These are phyloP conservation scores for Chloropsis hardwickii DNA, from an alignment of 2,113 vertebrate genomes.

Conservation along the genomic window DNA sequence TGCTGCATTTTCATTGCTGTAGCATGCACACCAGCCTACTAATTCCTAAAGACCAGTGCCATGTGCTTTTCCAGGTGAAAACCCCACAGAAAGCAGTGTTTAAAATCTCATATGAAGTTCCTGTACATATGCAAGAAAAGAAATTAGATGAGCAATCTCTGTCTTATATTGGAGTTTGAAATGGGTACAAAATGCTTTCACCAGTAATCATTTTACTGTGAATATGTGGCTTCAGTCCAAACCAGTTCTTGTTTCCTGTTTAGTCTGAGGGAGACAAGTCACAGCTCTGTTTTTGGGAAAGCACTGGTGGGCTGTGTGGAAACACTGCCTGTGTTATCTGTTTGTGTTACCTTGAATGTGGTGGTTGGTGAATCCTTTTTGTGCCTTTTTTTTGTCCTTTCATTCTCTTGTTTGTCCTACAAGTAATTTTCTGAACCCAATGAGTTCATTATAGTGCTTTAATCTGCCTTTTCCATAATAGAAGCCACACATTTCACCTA, in stretches of 20 bases:
- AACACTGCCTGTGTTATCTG: background rate
- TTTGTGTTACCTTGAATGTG: background rate
- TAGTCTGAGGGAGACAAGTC: background rate
- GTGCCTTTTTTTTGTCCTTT: background rate
- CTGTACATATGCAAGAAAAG: background rate
- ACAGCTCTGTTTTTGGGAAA: background rate
- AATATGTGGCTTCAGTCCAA: background rate
- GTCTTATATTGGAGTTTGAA: background rate
- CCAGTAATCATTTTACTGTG: background rate
- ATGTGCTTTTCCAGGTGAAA: background rate
- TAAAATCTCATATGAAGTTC: background rate
- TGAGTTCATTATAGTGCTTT: background rate
- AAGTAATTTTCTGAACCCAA: background rate
- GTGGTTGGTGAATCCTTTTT: background rate
- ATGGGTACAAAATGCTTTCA: background rate
- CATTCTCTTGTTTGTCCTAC: background rate
- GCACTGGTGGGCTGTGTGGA: background rate
- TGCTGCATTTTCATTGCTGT: background rate
- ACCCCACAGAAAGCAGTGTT: background rate
- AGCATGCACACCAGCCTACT: fast-evolving
- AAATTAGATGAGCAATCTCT: background rate
- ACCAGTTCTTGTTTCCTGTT: background rate
- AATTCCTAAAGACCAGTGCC: background rate
- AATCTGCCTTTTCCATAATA: background rate
- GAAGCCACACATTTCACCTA: background rate